Conservation (phyloP, 1,140 invertebrate genomes). For the Macrobrachium nipponense region DNA sequence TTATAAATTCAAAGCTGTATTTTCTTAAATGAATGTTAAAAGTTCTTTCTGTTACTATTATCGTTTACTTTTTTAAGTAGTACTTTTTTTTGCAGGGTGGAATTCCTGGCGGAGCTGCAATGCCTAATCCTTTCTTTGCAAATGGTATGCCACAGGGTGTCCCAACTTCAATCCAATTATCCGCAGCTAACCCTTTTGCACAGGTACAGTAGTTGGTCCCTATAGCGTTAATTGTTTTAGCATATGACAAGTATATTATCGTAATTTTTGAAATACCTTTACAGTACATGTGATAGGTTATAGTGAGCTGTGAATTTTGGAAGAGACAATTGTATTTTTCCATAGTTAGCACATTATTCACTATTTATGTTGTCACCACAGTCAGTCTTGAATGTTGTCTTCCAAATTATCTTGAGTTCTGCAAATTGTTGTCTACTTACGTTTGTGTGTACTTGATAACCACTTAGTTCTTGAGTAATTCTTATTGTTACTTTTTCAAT, state of each 20-base stretch:
- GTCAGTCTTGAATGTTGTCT: no score
- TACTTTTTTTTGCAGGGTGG: constrained; percentile 65
- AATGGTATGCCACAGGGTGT: constrained; percentile 74
- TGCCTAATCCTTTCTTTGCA: constrained; percentile 68
- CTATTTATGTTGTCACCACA: no score
- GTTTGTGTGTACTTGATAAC: background rate
- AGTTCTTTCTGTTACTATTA: constrained; percentile 45
- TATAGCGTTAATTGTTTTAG: constrained; percentile 34
- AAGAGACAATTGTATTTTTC: no score
- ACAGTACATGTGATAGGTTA: background rate
- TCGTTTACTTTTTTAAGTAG: background rate
- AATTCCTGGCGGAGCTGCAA: constrained; percentile 37
- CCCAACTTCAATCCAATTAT: constrained; percentile 68
- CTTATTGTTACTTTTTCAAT: background rate
- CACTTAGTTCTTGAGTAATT: background rate
- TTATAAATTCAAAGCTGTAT: no score
- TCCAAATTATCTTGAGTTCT: no score
- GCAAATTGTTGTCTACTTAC: no score
- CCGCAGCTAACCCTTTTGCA: constrained; percentile 65
- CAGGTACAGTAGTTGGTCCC: constrained; percentile 40
- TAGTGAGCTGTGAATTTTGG: no score
- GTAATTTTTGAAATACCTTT: background rate
- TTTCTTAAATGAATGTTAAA: no score
- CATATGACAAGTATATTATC: constrained; percentile 1
- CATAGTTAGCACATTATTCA: no score